Evolutionary conservation across 2,113 vertebrate genomes (phyloP).

Genomic region (Elephantulus edwardii): DNA sequence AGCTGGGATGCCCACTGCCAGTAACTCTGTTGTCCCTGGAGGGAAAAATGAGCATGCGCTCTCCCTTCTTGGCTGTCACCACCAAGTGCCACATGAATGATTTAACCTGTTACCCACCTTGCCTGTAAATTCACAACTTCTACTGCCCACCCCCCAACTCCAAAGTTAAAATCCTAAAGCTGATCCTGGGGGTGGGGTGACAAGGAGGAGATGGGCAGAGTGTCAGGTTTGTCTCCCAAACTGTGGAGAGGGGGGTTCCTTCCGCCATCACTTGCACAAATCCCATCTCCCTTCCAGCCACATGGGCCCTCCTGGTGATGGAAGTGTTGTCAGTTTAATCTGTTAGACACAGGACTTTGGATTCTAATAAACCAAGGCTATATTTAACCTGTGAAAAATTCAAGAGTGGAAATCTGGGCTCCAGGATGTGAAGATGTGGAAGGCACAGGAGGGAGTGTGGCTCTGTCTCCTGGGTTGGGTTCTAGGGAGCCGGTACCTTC

Average conservation of each 20-base stretch:
- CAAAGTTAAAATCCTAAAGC: not conserved
- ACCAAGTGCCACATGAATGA: not conserved
- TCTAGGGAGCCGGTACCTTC: not conserved
- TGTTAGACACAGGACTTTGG: conserved; percentile 82
- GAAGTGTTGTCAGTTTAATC: conserved; percentile 84
- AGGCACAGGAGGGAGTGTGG: conserved; percentile 12
- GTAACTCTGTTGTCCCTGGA: not conserved
- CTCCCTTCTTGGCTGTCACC: not conserved
- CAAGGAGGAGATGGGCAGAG: not conserved
- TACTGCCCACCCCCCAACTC: too few species aligned
- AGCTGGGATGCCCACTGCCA: not conserved
- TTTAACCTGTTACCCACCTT: not conserved
- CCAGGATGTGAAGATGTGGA: conserved; percentile 71
- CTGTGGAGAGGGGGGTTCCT: conserved; percentile 51
- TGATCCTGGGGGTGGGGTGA: not conserved
- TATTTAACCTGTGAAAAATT: conserved; percentile 83
- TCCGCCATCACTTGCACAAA: not conserved
- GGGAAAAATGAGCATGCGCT: not conserved
- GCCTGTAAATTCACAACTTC: not conserved
- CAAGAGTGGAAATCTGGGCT: conserved; percentile 81
- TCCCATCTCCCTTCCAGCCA: conserved; percentile 78
- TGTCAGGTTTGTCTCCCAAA: conserved; percentile 50
- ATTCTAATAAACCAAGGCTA: conserved; percentile 82
- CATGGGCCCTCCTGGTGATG: conserved; percentile 80
- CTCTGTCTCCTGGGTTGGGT: conserved; percentile 31